A percentile compares a stretch with the other conserved stretches of the same genome.
These are phyloP conservation scores for Drosophila persimilis DNA, from an alignment of 1,140 invertebrate species.

Conservation along the genomic window DNA sequence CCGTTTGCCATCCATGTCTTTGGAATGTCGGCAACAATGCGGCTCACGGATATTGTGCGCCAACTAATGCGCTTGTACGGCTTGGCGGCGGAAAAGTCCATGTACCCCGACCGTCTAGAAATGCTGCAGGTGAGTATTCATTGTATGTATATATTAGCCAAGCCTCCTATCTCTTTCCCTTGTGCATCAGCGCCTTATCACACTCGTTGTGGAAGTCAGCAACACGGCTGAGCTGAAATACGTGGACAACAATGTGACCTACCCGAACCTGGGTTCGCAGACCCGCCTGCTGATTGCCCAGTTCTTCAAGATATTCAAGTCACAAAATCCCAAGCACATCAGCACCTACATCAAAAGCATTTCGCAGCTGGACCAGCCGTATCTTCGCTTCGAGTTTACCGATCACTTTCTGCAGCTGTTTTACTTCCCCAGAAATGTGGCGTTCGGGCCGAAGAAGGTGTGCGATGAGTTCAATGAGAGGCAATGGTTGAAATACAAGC, in stretches of 20 bases:
- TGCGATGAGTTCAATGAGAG: constrained; percentile 46
- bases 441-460: constrained; percentile 50
- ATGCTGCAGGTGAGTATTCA: constrained; percentile 41
- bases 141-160: not conserved
- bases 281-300: constrained; percentile 47
- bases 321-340: constrained; percentile 42
- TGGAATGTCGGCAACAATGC: constrained; percentile 28
- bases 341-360: constrained; percentile 55
- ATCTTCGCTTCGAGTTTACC: constrained; percentile 59
- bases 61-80: constrained; percentile 54
- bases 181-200: constrained; percentile 37
- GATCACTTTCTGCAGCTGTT: constrained; percentile 64
- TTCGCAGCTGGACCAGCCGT: constrained; percentile 35
- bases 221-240: constrained; percentile 63
- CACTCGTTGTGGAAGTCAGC: constrained; percentile 59
- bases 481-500: constrained; percentile 58
- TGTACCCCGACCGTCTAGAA: constrained; percentile 31
- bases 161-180: not conserved
- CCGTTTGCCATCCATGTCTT: constrained; percentile 58
- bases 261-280: constrained; percentile 47
- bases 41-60: constrained; percentile 42
- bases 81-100: constrained; percentile 26
- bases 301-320: constrained; percentile 64
- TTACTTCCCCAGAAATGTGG: constrained; percentile 34
- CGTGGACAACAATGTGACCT: constrained; percentile 39